Evolutionary conservation across 2,888 invertebrate species (phyloP).

Genomic region (Leptinotarsa tumamoca): DNA sequence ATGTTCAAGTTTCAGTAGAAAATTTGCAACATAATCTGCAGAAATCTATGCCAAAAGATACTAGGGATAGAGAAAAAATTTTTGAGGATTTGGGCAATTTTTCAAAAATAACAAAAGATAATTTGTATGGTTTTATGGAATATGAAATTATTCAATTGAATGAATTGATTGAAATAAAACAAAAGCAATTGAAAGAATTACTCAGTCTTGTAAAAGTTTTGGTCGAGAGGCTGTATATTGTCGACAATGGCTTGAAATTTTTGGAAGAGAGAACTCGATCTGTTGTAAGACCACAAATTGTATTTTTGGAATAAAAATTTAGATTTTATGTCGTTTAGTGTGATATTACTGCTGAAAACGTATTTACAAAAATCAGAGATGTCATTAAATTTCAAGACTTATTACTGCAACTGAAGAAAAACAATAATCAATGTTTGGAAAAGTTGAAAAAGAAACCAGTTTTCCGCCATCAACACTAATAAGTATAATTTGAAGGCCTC

Average conservation of each 20-base stretch:
- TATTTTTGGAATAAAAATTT: background rate
- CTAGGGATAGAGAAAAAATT: background rate
- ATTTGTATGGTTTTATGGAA: conserved; percentile 37
- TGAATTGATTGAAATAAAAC: conserved; percentile 45
- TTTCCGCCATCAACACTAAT: background rate
- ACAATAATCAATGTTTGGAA: conserved; percentile 3
- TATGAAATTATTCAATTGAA: conserved; percentile 43
- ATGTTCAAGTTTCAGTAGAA: conserved; percentile 21
- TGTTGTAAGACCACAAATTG: conserved; percentile 42
- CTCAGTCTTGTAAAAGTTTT: conserved; percentile 50
- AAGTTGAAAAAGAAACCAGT: background rate
- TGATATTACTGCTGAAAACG: conserved; percentile 36
- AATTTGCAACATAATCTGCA: conserved; percentile 20
- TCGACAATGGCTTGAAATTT: conserved; percentile 44
- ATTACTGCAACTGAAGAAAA: background rate
- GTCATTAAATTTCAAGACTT: conserved; percentile 21
- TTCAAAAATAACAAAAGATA: conserved; percentile 24
- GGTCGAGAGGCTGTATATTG: conserved; percentile 44
- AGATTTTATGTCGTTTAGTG: conserved; percentile 38
- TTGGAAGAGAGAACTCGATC: conserved; percentile 47
- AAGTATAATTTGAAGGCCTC: background rate
- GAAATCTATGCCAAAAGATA: conserved; percentile 13
- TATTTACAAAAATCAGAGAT: conserved; percentile 30
- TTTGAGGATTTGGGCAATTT: conserved; percentile 26
- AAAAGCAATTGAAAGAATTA: conserved; percentile 48